phyloP scores from a whole-genome alignment of 2,113 vertebrate species.

The Hippolais icterina region DNA sequence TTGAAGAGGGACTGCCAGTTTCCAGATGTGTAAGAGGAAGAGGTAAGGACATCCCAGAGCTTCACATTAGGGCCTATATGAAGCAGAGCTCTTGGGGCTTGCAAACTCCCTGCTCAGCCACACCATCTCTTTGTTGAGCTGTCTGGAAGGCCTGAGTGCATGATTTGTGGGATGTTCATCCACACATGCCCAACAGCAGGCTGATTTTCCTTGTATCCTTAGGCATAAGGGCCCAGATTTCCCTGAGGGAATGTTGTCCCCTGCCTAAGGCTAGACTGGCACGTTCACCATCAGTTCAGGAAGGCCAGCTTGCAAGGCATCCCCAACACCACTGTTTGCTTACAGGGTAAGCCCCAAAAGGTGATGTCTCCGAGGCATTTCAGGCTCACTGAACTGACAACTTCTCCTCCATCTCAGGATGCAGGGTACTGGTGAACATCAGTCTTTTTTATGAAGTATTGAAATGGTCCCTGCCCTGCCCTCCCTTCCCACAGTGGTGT shows the following conservation, averaged over 20 bases:
- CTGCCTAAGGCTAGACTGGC: background rate
- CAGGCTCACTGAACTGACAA: background rate
- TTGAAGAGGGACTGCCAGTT: background rate
- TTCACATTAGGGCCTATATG: background rate
- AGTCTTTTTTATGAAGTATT: background rate
- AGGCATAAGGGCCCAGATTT: background rate
- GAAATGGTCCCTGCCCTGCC: background rate
- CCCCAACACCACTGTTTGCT: background rate
- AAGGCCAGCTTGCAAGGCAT: background rate
- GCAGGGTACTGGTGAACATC: background rate
- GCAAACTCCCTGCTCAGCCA: background rate
- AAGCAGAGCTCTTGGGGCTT: background rate
- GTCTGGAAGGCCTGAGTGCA: background rate
- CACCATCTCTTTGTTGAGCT: background rate
- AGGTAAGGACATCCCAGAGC: background rate
- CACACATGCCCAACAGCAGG: background rate
- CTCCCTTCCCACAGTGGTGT: background rate
- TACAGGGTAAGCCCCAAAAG: background rate
- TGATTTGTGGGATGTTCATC: background rate
- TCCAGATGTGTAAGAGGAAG: background rate
- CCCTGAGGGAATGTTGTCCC: background rate
- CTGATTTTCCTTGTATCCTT: background rate
- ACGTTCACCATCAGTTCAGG: background rate
- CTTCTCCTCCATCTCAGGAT: background rate
- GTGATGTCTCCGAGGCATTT: background rate